Evolutionary conservation across 2,113 vertebrate species (phyloP), one percentile per base, ranked within the genome.

Genomic region (Syngnathoides biaculeatus): DNA sequence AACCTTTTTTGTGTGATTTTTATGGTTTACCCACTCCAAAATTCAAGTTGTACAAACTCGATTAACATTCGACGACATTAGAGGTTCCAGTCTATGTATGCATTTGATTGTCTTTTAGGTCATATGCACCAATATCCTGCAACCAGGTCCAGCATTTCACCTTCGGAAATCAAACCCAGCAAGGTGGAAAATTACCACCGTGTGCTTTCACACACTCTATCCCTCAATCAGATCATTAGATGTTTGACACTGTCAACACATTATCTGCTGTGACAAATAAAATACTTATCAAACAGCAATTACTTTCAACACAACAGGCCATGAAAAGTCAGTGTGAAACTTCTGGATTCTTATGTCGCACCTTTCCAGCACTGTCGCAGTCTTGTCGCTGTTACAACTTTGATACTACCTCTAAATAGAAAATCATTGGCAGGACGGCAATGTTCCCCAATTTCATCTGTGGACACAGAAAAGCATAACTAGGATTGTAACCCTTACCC

Each of bases 401-500:
- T 53, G 52, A 4, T 53, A 24, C n/a, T 53, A 24, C 3, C 11
- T 24, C 52, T 13, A 19, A 24, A 53, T 22, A 22, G 20, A 8
- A 3, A 20, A 24, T 15, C 12, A 56, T 26, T 14, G 11, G 24
- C 53, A 24, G 50, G 48, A 8, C 48, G 20, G n/a, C 48, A 10
- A 2, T n/a, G 7, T 50, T 3, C 0, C 48, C 19, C 48, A 7
- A 50, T 50, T n/a, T 20, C 20, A 5, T 17, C 0, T 24, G 10
- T 24, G 50, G 5, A 53, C 12, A 24, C 22, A 24, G 11, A 55
- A 55, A 6, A 35, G 52, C 19, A 8, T 55, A 12, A 48, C 15
- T 27, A 6, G 26, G 42, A 38, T 65, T 12, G 62, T 61, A 71
- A 62, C 48, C 75, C 19, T 38, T 81, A 47, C 87, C 53, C 11